Percentiles rank a stretch among this genome's conserved stretches.
Conservation (phyloP, 1,140 invertebrate genomes). For the Lepidurus packardi region DNA sequence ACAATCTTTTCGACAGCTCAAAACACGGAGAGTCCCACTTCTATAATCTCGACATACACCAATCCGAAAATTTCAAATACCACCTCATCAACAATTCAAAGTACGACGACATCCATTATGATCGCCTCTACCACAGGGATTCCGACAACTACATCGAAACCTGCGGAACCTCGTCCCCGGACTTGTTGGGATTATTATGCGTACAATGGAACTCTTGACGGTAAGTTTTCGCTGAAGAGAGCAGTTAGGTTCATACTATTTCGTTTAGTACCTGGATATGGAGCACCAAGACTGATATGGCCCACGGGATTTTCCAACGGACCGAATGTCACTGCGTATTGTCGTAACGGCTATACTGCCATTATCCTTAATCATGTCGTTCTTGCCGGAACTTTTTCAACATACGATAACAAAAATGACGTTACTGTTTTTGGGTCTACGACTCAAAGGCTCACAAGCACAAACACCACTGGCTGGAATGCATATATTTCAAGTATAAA, state of each 20-base stretch:
- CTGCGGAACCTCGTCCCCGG: neutral
- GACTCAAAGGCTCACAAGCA: neutral
- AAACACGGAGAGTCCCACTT: no score
- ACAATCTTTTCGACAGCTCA: no score
- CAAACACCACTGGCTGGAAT: neutral
- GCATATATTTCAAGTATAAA: neutral
- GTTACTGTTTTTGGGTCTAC: neutral
- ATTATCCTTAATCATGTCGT: no score
- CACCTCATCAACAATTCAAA: neutral
- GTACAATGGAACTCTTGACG: neutral
- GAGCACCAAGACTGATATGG: neutral
- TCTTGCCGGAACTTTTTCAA: no score
- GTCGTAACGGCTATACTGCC: neutral
- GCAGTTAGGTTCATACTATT: neutral
- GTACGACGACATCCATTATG: neutral
- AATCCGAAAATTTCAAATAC: no score
- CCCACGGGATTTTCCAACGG: neutral
- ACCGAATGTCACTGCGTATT: neutral
- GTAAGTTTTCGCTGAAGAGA: neutral
- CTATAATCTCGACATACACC: no score
- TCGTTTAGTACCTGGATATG: neutral
- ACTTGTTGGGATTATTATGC: neutral
- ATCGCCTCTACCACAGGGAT: neutral
- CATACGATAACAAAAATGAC: neutral
- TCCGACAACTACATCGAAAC: neutral